Conservation (phyloP, 2,888 invertebrate species). For the Rhamnusium bicolor region DNA sequence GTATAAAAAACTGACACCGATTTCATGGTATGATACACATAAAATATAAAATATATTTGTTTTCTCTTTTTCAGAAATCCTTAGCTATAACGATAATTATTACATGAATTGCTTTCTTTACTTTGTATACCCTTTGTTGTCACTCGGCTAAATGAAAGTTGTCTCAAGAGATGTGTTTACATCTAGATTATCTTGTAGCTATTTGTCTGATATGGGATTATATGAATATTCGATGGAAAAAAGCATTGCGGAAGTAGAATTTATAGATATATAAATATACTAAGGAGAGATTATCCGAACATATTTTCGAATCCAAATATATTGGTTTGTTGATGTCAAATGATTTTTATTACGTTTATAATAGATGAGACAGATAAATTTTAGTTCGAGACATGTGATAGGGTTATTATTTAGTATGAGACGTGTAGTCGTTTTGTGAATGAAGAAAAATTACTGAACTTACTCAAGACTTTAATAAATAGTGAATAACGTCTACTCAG, state of each 20-base stretch:
- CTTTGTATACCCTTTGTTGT: conserved; percentile 21
- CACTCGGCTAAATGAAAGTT: conserved; percentile 39
- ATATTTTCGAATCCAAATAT: background rate
- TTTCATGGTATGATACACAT: too few species aligned
- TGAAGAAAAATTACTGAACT: too few species aligned
- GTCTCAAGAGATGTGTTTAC: conserved; percentile 44
- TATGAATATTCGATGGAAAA: conserved; percentile 14
- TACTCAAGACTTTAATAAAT: too few species aligned
- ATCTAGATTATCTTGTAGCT: conserved; percentile 42
- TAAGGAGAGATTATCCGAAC: conserved; percentile 4
- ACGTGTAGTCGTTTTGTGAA: too few species aligned
- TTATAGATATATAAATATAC: conserved; percentile 4
- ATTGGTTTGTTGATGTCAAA: background rate
- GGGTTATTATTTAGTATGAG: background rate
- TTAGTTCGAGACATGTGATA: background rate
- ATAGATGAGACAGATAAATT: background rate
- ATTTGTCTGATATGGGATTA: conserved; percentile 11
- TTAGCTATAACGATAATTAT: background rate
- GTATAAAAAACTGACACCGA: too few species aligned
- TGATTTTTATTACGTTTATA: conserved; percentile 1
- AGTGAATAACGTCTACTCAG: too few species aligned
- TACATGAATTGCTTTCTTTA: background rate
- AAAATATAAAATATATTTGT: too few species aligned
- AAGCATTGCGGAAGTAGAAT: conserved; percentile 26
- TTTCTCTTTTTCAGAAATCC: too few species aligned